phyloP scores from a whole-genome alignment of 2,797 vertebrate genomes.

The Pipistrellus pygmaeus region DNA sequence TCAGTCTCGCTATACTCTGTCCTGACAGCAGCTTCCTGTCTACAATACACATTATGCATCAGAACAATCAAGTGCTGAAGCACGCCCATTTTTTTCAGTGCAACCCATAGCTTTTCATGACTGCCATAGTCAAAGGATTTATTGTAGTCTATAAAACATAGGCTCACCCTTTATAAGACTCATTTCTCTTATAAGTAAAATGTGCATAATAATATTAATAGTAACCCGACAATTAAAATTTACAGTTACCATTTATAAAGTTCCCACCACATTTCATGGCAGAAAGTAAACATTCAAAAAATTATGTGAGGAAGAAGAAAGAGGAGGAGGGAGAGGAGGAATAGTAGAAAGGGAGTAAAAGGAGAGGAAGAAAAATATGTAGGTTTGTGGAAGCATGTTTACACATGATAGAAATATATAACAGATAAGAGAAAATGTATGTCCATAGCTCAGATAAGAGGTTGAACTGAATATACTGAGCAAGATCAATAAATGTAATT shows the following conservation, averaged over 20 bases:
- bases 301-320: too few relatives aligned
- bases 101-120: background rate
- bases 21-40: background rate
- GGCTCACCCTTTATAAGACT: background rate
- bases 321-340: background rate
- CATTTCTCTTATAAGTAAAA: slow-evolving; percentile 2
- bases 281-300: background rate
- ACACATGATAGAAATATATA: background rate
- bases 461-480: background rate
- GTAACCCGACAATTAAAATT: background rate
- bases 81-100: background rate
- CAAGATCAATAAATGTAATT: background rate
- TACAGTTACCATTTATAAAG: background rate
- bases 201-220: background rate
- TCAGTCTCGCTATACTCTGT: background rate
- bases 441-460: background rate
- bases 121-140: background rate
- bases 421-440: background rate
- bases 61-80: background rate
- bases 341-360: background rate
- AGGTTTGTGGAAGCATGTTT: background rate
- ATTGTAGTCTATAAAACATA: background rate
- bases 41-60: background rate
- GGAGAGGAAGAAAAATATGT: background rate
- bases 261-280: background rate